These are phyloP conservation scores for Ataeniobius toweri DNA, from an alignment of 2,797 vertebrate genomes.

Conservation along the genomic window DNA sequence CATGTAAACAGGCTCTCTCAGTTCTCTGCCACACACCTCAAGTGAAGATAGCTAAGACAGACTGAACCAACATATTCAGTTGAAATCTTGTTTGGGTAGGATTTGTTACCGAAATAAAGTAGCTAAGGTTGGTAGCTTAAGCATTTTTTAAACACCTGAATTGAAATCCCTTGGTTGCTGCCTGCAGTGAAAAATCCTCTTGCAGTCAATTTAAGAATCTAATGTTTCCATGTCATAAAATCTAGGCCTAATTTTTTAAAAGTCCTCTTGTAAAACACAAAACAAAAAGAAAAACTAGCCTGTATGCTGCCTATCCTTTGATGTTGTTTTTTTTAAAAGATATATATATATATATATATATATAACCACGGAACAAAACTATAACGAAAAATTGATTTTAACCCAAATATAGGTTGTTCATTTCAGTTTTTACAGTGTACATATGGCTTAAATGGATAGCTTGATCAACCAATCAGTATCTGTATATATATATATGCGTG, in stretches of 20 bases:
- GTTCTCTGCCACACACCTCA: not conserved
- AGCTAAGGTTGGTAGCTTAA: not conserved
- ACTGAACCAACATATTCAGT: not conserved
- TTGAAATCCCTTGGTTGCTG: not conserved
- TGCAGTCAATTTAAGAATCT: not conserved
- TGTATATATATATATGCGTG: not conserved
- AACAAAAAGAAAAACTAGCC: not conserved
- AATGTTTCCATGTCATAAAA: too few species aligned
- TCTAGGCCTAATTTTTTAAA: not conserved
- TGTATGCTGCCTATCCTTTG: not conserved
- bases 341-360: too few species aligned
- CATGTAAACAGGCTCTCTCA: not conserved
- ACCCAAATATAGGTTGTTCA: too few species aligned
- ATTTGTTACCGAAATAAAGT: not conserved
- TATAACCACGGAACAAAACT: too few species aligned
- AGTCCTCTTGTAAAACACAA: not conserved
- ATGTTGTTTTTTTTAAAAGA: not conserved
- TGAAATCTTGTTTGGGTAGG: not conserved
- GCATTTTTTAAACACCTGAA: not conserved
- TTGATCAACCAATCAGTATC: slow-evolving; percentile 62
- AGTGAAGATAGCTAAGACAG: not conserved
- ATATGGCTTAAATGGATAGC: too few species aligned
- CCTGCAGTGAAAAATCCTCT: not conserved
- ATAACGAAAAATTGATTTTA: too few species aligned
- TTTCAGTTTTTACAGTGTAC: too few species aligned